These are phyloP conservation scores for Tangara arthus DNA, from an alignment of 2,797 vertebrate species.

Conservation along the genomic window DNA sequence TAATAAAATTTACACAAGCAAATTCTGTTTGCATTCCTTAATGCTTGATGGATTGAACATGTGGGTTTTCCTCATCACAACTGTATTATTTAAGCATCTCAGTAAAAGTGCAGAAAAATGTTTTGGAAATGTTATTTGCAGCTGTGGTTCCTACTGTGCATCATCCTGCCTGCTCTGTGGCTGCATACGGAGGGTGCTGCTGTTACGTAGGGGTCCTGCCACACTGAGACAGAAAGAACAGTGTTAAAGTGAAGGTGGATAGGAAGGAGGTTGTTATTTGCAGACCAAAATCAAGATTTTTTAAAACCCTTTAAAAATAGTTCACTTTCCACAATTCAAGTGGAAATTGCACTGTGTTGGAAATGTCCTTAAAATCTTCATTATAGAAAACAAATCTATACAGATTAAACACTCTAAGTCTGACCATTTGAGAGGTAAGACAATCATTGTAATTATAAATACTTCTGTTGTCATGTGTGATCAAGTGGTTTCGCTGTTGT, in stretches of 20 bases:
- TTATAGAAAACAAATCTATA: conserved; percentile 49
- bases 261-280: neutral
- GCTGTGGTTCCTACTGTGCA: neutral
- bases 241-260: neutral
- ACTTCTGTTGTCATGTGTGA: conserved; percentile 57
- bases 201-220: neutral
- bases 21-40: neutral
- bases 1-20: neutral
- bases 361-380: conserved; percentile 39
- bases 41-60: neutral
- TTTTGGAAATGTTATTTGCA: neutral
- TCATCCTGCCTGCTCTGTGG: neutral
- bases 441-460: conserved; percentile 60
- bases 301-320: neutral
- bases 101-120: neutral
- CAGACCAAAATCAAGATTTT: neutral
- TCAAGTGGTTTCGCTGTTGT: conserved; percentile 48
- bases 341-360: neutral
- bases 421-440: conserved; percentile 58
- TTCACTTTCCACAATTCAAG: neutral
- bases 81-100: neutral
- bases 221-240: neutral
- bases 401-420: conserved; percentile 57
- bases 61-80: neutral
- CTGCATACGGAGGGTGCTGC: neutral